A percentile compares a stretch with the other conserved stretches of the same genome.
phyloP scores from a whole-genome alignment of 2,113 vertebrate genomes.

The Tenrec ecaudatus region DNA sequence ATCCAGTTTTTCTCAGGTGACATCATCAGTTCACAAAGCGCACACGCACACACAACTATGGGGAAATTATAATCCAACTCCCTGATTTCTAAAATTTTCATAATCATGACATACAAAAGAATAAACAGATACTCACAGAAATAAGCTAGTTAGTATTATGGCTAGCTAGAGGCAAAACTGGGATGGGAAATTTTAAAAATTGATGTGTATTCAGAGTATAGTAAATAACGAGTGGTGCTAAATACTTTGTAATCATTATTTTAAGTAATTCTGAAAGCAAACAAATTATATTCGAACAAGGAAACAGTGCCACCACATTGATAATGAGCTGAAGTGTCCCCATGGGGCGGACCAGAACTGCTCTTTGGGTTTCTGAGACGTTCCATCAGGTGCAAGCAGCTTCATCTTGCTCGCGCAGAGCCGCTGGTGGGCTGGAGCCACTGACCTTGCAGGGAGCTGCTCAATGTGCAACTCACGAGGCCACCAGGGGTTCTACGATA shows the following conservation, averaged over 20 bases:
- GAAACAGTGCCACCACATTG: too few species aligned
- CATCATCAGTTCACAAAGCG: not conserved
- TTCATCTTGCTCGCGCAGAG: too few species aligned
- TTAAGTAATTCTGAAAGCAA: too few species aligned
- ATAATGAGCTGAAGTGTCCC: too few species aligned
- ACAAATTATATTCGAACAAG: too few species aligned
- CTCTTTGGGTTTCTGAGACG: too few species aligned
- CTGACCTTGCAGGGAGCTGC: too few species aligned
- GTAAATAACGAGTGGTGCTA: not conserved
- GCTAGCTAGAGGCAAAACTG: not conserved
- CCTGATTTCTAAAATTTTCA: not conserved
- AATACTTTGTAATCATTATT: not conserved
- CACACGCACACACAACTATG: not conserved
- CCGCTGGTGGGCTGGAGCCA: too few species aligned
- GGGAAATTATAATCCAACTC: not conserved
- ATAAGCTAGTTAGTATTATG: not conserved
- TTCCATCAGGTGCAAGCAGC: too few species aligned
- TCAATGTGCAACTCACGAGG: too few species aligned
- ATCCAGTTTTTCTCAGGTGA: not conserved
- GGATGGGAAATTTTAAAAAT: not conserved
- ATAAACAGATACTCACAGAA: conserved; percentile 10
- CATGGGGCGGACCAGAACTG: too few species aligned
- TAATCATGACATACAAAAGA: not conserved
- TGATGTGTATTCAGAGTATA: not conserved
- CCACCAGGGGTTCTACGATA: too few species aligned